These are phyloP conservation scores for Dromius quadrimaculatus DNA, from an alignment of 2,888 invertebrate species.

Conservation along the genomic window DNA sequence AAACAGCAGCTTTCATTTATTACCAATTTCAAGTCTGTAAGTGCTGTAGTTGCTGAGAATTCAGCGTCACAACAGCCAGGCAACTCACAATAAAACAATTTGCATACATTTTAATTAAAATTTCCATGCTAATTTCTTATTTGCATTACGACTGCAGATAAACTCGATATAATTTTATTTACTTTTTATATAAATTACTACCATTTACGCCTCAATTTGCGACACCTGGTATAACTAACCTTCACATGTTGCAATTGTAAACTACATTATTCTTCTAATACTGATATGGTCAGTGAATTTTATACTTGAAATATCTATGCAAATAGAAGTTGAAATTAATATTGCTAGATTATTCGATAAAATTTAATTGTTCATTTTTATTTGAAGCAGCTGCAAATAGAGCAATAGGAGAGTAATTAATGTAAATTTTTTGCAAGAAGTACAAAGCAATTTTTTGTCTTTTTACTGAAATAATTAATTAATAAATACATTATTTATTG, in stretches of 20 bases:
- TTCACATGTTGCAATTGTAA: not conserved
- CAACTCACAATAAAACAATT: no score
- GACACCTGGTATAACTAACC: not conserved
- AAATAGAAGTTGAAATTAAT: not conserved
- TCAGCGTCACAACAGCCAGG: no score
- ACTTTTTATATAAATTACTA: no score
- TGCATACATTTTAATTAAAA: not conserved
- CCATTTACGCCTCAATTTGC: not conserved
- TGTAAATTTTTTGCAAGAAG: no score
- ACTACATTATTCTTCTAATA: not conserved
- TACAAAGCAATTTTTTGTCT: no score
- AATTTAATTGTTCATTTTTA: not conserved
- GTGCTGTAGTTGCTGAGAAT: no score
- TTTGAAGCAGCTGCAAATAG: conserved; percentile 1
- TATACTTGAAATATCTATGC: no score
- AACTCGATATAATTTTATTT: not conserved
- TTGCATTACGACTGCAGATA: not conserved
- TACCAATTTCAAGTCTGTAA: no score
- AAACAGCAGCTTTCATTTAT: no score
- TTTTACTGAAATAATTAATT: no score
- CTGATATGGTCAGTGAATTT: not conserved
- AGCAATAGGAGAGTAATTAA: not conserved
- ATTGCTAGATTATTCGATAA: conserved; percentile 1
- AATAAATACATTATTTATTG: no score
- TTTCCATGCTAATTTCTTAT: not conserved